A percentile compares a stretch with the other conserved stretches of the same genome.
Evolutionary conservation across 2,797 vertebrate genomes (phyloP).

Genomic region (Emydoidea blandingii): DNA sequence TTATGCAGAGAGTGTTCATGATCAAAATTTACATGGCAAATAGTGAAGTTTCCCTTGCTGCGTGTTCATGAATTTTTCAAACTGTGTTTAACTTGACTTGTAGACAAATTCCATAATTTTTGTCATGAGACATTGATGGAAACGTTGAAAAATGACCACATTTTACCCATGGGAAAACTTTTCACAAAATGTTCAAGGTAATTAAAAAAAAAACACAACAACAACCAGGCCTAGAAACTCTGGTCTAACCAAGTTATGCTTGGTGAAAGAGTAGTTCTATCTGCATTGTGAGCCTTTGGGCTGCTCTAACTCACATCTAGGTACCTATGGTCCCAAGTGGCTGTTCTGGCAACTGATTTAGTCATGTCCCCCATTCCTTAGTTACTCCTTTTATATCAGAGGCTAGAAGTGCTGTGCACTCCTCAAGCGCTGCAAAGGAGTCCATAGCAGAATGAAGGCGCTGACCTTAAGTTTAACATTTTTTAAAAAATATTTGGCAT

Average conservation of each 20-base stretch:
- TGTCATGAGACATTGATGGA: background rate
- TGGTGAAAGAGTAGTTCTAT: background rate
- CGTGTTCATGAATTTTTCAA: background rate
- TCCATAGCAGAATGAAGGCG: background rate
- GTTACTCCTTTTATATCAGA: background rate
- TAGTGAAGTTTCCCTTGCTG: background rate
- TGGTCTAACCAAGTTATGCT: background rate
- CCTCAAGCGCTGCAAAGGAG: background rate
- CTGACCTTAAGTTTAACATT: background rate
- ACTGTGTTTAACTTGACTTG: background rate
- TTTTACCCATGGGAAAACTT: no score
- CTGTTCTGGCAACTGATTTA: background rate
- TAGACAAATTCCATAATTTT: background rate
- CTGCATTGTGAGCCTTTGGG: background rate
- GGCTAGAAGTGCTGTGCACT: background rate
- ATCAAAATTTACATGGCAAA: background rate
- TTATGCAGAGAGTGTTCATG: background rate
- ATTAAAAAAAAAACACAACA: background rate
- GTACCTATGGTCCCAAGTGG: background rate
- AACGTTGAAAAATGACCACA: background rate
- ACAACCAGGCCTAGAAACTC: background rate
- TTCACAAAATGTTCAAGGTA: no score
- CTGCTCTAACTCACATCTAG: background rate
- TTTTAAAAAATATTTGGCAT: background rate
- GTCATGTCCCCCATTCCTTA: accelerated